phyloP scores from a whole-genome alignment of 2,113 vertebrate genomes.

The Corapipo altera region DNA sequence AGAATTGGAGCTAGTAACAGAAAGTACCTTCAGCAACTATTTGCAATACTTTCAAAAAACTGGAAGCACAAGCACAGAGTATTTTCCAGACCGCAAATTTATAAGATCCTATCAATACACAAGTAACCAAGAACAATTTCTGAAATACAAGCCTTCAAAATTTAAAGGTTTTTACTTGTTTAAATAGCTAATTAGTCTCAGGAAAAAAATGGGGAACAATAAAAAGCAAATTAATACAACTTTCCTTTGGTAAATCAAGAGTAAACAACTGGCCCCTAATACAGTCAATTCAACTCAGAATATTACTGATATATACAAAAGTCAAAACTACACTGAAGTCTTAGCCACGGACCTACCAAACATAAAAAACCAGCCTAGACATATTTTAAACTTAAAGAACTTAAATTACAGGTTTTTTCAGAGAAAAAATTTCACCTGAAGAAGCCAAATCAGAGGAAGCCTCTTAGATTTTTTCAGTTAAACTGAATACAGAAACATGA shows the following conservation, averaged over 20 bases:
- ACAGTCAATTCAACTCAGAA: neutral
- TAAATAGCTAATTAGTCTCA: neutral
- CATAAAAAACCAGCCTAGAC: neutral
- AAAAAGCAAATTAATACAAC: neutral
- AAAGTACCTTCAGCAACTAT: neutral
- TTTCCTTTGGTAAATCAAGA: neutral
- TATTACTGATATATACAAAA: neutral
- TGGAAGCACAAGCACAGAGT: accelerated
- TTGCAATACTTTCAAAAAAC: neutral
- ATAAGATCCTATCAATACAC: neutral
- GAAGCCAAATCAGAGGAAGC: neutral
- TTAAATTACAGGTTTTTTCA: neutral
- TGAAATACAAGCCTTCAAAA: neutral
- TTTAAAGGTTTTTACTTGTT: neutral
- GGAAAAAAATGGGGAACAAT: neutral
- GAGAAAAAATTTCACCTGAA: neutral
- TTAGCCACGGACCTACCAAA: neutral
- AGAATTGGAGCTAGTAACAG: neutral
- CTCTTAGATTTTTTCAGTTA: neutral
- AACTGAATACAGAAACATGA: neutral
- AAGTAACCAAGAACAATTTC: neutral
- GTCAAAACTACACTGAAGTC: neutral
- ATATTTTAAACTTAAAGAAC: neutral
- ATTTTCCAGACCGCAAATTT: neutral
- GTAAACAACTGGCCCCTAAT: neutral